Evolutionary conservation across 2,113 vertebrate genomes (phyloP).

Genomic region (Rhea americana): DNA sequence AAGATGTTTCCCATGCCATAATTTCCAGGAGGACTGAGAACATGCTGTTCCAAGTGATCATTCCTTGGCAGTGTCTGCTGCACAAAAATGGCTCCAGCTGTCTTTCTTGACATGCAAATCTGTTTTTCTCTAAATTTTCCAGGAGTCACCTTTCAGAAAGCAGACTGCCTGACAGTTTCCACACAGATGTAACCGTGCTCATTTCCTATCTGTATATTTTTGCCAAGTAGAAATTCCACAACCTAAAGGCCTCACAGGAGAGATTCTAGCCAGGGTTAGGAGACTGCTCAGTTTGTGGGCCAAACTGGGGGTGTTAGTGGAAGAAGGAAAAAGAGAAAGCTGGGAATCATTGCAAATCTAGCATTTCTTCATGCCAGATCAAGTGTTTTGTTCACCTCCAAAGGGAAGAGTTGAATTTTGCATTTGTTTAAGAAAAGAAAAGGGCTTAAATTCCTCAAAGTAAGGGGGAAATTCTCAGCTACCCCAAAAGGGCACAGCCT

Average conservation of each 20-base stretch:
- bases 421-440: background rate
- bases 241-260: background rate
- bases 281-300: background rate
- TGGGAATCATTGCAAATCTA: background rate
- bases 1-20: background rate
- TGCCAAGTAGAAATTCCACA: background rate
- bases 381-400: background rate
- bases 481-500: background rate
- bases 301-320: background rate
- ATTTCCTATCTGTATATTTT: background rate
- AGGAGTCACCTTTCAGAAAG: background rate
- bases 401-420: background rate
- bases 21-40: background rate
- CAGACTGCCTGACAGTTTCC: background rate
- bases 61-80: background rate
- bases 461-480: background rate
- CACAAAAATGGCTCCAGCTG: background rate
- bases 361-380: background rate
- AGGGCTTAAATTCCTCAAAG: background rate
- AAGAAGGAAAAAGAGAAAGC: background rate
- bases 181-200: background rate
- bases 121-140: background rate
- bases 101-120: background rate
- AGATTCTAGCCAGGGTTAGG: background rate
- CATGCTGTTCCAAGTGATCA: background rate